A percentile compares a stretch with the other conserved stretches of the same genome.
Conservation (phyloP, 2,797 vertebrate genomes). For the Coilia nasus region DNA sequence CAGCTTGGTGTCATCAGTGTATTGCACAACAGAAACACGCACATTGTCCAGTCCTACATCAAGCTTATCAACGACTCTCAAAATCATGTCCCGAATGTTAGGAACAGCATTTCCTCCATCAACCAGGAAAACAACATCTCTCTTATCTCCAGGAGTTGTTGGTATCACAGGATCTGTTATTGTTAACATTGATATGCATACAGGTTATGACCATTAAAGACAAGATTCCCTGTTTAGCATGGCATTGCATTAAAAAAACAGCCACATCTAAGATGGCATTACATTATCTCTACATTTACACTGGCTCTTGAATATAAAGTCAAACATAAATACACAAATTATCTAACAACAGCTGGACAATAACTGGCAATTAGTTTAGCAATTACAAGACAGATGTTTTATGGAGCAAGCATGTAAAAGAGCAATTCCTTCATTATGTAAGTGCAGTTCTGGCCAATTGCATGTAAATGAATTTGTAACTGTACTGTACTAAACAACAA, state of each 20-base stretch:
- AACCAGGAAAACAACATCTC: constrained; percentile 91
- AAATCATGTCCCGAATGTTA: constrained; percentile 81
- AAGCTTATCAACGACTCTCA: constrained; percentile 80
- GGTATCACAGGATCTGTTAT: constrained; percentile 28
- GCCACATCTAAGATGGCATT: not conserved
- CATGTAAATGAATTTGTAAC: not conserved
- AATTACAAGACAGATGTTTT: too few species aligned
- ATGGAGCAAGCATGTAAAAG: not conserved
- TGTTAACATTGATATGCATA: not conserved
- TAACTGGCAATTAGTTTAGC: not conserved
- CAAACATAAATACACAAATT: not conserved
- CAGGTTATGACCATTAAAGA: not conserved
- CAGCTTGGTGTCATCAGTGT: constrained; percentile 81
- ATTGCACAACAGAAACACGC: constrained; percentile 89
- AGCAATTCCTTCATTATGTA: not conserved
- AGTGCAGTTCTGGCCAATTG: not conserved
- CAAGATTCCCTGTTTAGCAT: not conserved
- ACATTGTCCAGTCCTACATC: constrained; percentile 87
- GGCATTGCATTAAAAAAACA: too few species aligned
- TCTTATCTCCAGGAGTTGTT: constrained; percentile 73
- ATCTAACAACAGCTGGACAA: not conserved
- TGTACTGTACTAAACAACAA: not conserved
- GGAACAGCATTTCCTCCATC: constrained; percentile 83
- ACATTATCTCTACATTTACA: not conserved
- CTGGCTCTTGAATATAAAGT: not conserved